Evolutionary conservation across 2,113 vertebrate genomes (phyloP).

Genomic region (Cyphomyrus plagiostoma): DNA sequence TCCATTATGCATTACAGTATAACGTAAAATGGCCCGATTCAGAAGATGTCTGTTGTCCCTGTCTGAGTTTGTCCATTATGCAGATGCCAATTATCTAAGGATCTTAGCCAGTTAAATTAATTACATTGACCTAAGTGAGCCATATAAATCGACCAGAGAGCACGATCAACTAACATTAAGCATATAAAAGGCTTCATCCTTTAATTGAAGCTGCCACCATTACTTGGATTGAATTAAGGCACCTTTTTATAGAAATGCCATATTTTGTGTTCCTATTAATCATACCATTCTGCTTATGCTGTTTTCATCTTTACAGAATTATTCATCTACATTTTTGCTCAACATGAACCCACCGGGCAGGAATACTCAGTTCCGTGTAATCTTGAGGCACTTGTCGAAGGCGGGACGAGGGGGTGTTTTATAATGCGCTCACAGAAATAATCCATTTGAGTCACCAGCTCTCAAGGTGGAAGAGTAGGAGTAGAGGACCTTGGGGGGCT

Average conservation of each 20-base stretch:
- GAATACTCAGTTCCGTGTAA: neutral
- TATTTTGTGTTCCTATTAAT: neutral
- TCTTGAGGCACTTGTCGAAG: slow-evolving; percentile 13
- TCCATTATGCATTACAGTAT: neutral
- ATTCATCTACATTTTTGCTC: neutral
- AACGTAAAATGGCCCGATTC: neutral
- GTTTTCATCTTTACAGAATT: neutral
- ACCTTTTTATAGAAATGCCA: neutral
- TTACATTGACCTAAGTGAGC: neutral
- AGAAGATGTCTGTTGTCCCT: neutral
- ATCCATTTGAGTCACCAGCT: slow-evolving; percentile 10
- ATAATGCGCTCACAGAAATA: slow-evolving; percentile 20
- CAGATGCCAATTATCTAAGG: neutral
- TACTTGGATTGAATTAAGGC: neutral
- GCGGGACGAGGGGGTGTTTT: neutral
- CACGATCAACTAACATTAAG: neutral
- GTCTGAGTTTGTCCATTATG: neutral
- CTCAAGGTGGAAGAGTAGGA: neutral
- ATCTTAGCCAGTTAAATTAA: neutral
- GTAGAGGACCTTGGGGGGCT: slow-evolving; percentile 9
- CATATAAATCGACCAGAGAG: neutral
- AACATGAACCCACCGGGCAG: neutral
- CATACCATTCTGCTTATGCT: neutral
- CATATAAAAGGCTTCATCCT: neutral
- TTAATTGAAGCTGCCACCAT: neutral